Conservation (phyloP, 2,113 vertebrate species). For the Xiphophorus couchianus region DNA sequence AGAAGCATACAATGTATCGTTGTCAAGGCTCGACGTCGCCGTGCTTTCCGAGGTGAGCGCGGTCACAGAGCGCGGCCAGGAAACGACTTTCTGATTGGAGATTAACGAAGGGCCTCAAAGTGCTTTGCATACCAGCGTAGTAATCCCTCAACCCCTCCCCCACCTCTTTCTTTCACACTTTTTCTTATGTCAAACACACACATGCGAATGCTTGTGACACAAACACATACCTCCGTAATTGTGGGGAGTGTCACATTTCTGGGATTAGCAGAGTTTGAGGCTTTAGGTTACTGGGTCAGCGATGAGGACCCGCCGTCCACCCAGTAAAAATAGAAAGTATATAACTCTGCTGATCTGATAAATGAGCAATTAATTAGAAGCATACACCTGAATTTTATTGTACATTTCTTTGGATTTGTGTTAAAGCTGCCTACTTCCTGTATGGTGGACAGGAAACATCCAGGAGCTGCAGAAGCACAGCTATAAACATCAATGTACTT, state of each 20-base stretch:
- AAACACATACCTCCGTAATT: conserved; percentile 59
- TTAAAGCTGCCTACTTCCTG: too few relatives aligned
- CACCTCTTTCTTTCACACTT: accelerated
- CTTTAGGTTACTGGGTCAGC: conserved; percentile 63
- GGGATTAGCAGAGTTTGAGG: conserved; percentile 63
- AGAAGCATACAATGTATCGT: conserved; percentile 18
- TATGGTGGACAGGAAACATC: too few relatives aligned
- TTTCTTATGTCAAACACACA: conserved; percentile 41
- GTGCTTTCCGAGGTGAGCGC: conserved; percentile 13
- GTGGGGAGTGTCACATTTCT: conserved; percentile 76
- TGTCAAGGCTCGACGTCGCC: conserved; percentile 27
- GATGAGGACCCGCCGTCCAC: neutral
- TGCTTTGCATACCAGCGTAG: conserved; percentile 51
- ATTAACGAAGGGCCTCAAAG: conserved; percentile 51
- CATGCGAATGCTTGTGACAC: conserved; percentile 52
- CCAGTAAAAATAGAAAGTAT: neutral
- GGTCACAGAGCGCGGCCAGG: neutral
- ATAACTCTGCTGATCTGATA: neutral
- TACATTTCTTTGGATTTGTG: neutral
- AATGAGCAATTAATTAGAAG: neutral
- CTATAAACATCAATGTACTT: neutral
- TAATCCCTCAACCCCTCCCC: conserved; percentile 45
- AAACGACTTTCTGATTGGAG: conserved; percentile 54
- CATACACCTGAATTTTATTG: neutral
- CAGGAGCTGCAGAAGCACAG: neutral